Evolutionary conservation across 1,140 invertebrate genomes (phyloP).

Genomic region (Tetramorium parvispinum): DNA sequence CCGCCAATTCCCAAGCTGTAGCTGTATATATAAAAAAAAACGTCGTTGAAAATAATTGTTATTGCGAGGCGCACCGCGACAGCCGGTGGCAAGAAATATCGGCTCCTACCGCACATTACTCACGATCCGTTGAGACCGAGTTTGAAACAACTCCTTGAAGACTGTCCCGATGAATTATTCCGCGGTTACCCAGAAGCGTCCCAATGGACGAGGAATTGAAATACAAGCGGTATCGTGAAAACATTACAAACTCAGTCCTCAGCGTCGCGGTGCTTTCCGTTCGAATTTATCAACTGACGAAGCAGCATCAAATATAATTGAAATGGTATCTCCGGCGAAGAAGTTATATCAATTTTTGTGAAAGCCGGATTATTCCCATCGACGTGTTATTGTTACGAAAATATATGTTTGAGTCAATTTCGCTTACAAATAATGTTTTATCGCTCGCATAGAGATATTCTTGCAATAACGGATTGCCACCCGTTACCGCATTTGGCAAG

Average conservation of each 20-base stretch:
- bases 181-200: constrained; percentile 47
- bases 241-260: constrained; percentile 36
- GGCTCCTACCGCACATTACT: constrained; percentile 47
- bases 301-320: neutral
- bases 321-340: neutral
- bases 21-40: constrained; percentile 8
- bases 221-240: constrained; percentile 54
- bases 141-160: constrained; percentile 59
- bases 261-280: constrained; percentile 2
- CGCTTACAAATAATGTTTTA: constrained; percentile 12
- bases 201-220: constrained; percentile 44
- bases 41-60: constrained; percentile 58
- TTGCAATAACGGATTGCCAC: constrained; percentile 40
- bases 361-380: neutral
- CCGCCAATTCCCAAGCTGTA: constrained; percentile 36
- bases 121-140: constrained; percentile 57
- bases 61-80: constrained; percentile 38
- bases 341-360: neutral
- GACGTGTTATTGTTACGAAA: neutral
- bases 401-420: constrained; percentile 13
- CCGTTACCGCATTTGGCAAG: constrained; percentile 51
- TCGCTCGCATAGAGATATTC: constrained; percentile 12
- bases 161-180: constrained; percentile 53
- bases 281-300: constrained; percentile 28
- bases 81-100: constrained; percentile 58